Base-by-base conservation (phyloP, 2,797 vertebrate genomes). In the Malacoctenus gilli region DNA sequence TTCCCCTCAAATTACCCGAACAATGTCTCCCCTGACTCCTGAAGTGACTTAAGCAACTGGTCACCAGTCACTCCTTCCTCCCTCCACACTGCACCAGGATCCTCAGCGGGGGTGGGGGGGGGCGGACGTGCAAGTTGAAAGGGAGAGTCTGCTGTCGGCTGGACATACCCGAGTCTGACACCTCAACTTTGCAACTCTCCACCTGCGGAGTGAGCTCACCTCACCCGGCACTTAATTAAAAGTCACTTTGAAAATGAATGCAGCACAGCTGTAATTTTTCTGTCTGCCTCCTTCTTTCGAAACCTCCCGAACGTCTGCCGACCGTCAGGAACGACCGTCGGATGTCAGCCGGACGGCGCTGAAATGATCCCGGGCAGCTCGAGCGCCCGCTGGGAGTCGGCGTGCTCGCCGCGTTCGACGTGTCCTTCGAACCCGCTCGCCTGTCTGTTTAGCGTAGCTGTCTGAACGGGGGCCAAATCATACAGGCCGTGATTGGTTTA, bases 41-140 rank as follows among this genome's bases (percentile, higher is more conserved):
- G 20, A 84, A 81, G 53, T 62, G 77, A 79, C 66, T 68, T 10
- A 25, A 83, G 63, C 89, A 89, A 87, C 86, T 88, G 87, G 72
- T 69, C 30, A 18, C 30, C n/a, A n/a, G n/a, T n/a, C n/a, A n/a
- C n/a, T n/a, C n/a, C n/a, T 18, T 41, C 49, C 46, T 44, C 4
- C 11, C 51, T 65, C 40, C 53, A 22, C 0, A 14, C 49, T 52
- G 32, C 14, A 42, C 52, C n/a, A n/a, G n/a, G n/a, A n/a, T 51
- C 44, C 15, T 46, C 66, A 52, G 55, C 41, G 51, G 38, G 56
- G 78, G 80, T 80, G 82, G 80, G n/a, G n/a, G n/a, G n/a, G 28
- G 43, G 32, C 43, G 67, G 35, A 56, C 47, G 41, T 65, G 59
- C 78, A 56, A 60, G 69, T 30, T n/a, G 55, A 38, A 44, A 71